These are phyloP conservation scores for Drosophila serrata DNA, from an alignment of 1,140 invertebrate genomes.

Conservation along the genomic window DNA sequence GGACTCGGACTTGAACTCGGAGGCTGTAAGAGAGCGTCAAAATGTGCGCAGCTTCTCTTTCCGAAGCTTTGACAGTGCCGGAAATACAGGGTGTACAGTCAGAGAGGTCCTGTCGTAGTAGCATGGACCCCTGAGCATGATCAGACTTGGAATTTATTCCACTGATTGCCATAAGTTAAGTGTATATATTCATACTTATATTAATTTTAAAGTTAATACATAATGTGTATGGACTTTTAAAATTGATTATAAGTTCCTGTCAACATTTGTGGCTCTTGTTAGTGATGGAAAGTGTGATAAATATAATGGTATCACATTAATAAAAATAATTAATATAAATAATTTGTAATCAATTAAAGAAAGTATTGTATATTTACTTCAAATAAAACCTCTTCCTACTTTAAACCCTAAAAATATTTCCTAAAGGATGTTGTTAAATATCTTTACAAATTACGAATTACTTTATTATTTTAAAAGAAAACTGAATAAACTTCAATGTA, in stretches of 20 bases:
- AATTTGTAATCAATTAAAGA: not conserved
- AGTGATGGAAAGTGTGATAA: not conserved
- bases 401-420: too few relatives aligned
- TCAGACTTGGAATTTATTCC: slow-evolving; percentile 7
- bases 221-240: too few relatives aligned
- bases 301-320: too few relatives aligned
- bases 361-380: too few relatives aligned
- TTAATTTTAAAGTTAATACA: too few relatives aligned
- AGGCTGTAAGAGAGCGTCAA: slow-evolving; percentile 41
- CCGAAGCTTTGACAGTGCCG: not conserved
- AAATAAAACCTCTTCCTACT: not conserved
- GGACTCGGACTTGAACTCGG: slow-evolving; percentile 19
- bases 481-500: slow-evolving; percentile 19
- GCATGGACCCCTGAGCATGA: slow-evolving; percentile 26
- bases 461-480: too few relatives aligned
- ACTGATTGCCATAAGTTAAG: too few relatives aligned
- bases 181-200: not conserved
- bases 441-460: too few relatives aligned
- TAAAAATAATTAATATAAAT: not conserved
- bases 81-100: slow-evolving; percentile 29
- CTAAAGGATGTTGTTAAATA: not conserved
- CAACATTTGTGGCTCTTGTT: not conserved
- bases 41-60: slow-evolving; percentile 26
- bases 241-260: not conserved
- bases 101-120: slow-evolving; percentile 1